A percentile compares a stretch with the other conserved stretches of the same genome.
These are phyloP conservation scores for Lithophane socia DNA, from an alignment of 2,888 invertebrate species.

Conservation along the genomic window DNA sequence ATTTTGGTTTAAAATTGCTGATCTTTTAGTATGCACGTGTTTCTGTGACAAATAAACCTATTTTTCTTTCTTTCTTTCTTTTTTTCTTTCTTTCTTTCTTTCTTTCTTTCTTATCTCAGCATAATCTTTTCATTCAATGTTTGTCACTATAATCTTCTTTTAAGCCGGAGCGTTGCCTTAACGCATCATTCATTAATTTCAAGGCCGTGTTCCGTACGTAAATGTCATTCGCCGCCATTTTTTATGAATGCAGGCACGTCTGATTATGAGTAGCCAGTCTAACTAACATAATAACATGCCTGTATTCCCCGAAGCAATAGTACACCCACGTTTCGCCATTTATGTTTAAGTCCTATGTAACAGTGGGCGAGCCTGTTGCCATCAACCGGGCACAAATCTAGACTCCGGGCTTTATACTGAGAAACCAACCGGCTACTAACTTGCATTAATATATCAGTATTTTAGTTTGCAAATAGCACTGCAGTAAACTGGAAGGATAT, in stretches of 20 bases:
- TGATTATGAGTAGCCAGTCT: neutral
- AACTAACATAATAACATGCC: neutral
- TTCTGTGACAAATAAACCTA: no score
- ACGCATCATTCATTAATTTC: no score
- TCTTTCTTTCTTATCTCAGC: no score
- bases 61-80: no score
- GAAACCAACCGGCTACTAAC: neutral
- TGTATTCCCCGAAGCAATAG: neutral
- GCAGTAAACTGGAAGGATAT: neutral
- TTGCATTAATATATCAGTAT: neutral
- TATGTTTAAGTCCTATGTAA: neutral
- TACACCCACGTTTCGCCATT: neutral
- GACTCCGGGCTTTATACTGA: neutral
- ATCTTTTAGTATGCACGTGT: no score
- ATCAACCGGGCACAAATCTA: neutral
- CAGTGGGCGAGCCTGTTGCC: neutral
- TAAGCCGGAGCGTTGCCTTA: no score
- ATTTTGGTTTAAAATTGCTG: no score
- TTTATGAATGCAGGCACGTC: neutral
- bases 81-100: no score
- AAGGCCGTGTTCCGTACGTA: neutral
- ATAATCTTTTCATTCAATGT: no score
- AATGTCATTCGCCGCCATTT: neutral
- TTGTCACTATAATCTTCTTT: no score
- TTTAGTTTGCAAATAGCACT: neutral